phyloP scores from a whole-genome alignment of 2,888 invertebrate species.

The Chloroclysta siterata region DNA sequence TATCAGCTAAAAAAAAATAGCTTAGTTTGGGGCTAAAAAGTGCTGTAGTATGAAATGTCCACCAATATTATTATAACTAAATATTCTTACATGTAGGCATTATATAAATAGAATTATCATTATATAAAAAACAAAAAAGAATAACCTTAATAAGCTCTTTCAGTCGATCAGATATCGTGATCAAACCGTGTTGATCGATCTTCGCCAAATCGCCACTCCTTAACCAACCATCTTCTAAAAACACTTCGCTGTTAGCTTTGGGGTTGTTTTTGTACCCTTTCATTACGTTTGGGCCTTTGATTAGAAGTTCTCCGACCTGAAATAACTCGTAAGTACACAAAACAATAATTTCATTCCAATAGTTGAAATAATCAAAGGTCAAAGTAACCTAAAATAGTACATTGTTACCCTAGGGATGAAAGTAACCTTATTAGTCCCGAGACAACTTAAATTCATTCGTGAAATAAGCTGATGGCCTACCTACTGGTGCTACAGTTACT shows the following conservation, averaged over 20 bases:
- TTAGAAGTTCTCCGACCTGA: conserved; percentile 88
- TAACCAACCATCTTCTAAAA: conserved; percentile 89
- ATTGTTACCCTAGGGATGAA: no score
- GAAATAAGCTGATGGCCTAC: no score
- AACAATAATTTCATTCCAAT: conserved; percentile 1
- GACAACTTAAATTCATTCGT: background rate
- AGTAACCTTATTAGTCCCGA: no score
- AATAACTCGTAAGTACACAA: conserved; percentile 11
- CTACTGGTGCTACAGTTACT: no score
- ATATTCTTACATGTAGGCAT: no score
- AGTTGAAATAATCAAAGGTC: background rate
- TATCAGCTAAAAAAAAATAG: no score
- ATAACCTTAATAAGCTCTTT: conserved; percentile 92
- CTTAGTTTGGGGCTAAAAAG: no score
- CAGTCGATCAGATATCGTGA: conserved; percentile 89
- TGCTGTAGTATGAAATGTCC: no score
- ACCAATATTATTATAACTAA: no score
- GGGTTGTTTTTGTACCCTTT: conserved; percentile 91
- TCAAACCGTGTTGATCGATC: conserved; percentile 86
- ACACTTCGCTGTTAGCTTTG: conserved; percentile 88
- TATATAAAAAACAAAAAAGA: background rate
- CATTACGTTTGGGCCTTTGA: conserved; percentile 93
- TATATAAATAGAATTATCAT: no score
- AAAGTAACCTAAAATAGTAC: no score
- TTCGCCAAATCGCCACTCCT: conserved; percentile 89